Base-by-base conservation (phyloP, 2,888 invertebrate species). In the Vesta saturnalis region DNA sequence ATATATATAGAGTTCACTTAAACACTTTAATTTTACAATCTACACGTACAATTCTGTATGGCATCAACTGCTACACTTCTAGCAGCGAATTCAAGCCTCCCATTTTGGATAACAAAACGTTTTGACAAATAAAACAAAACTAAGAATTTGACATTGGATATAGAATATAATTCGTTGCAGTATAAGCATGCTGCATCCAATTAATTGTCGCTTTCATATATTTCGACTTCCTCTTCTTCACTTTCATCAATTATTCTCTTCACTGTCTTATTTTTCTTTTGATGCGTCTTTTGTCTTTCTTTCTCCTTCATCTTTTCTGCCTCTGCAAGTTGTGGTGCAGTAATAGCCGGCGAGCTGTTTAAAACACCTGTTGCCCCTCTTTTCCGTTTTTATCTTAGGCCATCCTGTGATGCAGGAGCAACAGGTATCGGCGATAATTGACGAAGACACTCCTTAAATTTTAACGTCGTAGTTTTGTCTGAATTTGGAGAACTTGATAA, bases 171-270 rank as follows among this genome's bases (percentile, higher is more conserved):
- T 10, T 8, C 47, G 6, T 14, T 47, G 47, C 15, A 8, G 47
- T 14, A 47, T 47, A 8, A n/a, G n/a, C n/a, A n/a, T n/a, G n/a
- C n/a, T n/a, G n/a, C n/a, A n/a, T n/a, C n/a, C n/a, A n/a, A n/a
- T n/a, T n/a, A n/a, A n/a, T n/a, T n/a, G n/a, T n/a, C n/a, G n/a
- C n/a, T n/a, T n/a, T n/a, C n/a, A n/a, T 14, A 6, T 15, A 47
- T 15, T 47, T 47, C n/a, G n/a, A n/a, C 47, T 47, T 47, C 47
- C 47, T 47, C 47, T 47, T 47, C 47, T 47, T 47, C 47, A 15
- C 47, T 47, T 47, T 47, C 47, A 10, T 47, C 47, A n/a, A n/a
- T n/a, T n/a, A n/a, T n/a, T n/a, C n/a, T n/a, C n/a, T n/a, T n/a
- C n/a, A n/a, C n/a, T n/a, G n/a, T 14, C n/a, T 47, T 5, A 6